These are phyloP conservation scores for Manacus vitellinus DNA, from an alignment of 2,113 vertebrate genomes.

Conservation along the genomic window DNA sequence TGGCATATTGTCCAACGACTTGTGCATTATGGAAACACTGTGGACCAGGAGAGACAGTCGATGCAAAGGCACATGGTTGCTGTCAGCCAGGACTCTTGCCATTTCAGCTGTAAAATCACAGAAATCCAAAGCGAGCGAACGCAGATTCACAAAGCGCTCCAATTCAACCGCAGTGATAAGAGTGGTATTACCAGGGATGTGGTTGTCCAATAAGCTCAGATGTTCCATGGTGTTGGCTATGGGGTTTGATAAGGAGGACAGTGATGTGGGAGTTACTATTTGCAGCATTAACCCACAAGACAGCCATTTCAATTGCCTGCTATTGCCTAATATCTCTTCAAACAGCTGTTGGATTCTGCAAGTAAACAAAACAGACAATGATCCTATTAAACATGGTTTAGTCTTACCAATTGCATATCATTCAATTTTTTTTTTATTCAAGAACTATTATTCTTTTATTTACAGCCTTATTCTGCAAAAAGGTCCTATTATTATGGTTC, in stretches of 20 bases:
- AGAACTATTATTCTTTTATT: background rate
- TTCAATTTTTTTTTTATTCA: background rate
- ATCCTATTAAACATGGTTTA: conserved; percentile 19
- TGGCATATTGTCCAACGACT: conserved; percentile 89
- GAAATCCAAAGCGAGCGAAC: conserved; percentile 94
- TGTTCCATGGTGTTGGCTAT: conserved; percentile 92
- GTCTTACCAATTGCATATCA: background rate
- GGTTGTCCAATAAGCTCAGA: conserved; percentile 93
- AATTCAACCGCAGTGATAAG: conserved; percentile 88
- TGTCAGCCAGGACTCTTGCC: conserved; percentile 88
- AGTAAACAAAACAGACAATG: conserved; percentile 66
- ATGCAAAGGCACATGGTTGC: conserved; percentile 89
- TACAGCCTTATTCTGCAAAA: background rate
- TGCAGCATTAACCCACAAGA: conserved; percentile 96
- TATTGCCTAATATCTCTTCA: conserved; percentile 93
- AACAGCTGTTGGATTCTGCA: conserved; percentile 94
- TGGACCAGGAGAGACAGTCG: conserved; percentile 95
- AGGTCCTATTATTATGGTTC: background rate
- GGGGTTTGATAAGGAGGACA: conserved; percentile 90
- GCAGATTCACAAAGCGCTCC: conserved; percentile 88
- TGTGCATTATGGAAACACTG: conserved; percentile 88
- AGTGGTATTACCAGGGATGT: conserved; percentile 82
- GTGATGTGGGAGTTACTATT: conserved; percentile 90
- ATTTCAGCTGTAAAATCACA: conserved; percentile 94
- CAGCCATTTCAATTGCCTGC: conserved; percentile 93